Evolutionary conservation across 2,113 vertebrate species (phyloP).

Genomic region (Rhadina sibilatrix): DNA sequence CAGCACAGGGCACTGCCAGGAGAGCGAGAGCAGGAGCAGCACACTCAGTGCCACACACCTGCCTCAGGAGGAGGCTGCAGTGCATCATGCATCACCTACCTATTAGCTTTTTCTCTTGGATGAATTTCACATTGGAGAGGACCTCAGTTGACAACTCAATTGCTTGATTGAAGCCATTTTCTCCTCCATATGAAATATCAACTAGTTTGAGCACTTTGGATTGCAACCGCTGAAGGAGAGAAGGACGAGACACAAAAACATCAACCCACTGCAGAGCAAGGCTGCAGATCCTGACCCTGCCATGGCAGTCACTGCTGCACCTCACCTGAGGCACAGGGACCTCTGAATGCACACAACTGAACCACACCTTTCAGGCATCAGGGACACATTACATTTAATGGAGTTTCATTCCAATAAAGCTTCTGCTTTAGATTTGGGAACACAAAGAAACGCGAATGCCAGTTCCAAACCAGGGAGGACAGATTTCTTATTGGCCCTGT

Average conservation of each 20-base stretch:
- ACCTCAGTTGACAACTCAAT: constrained; percentile 98
- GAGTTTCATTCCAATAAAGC: neutral
- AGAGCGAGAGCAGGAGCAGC: neutral
- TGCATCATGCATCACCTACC: constrained; percentile 71
- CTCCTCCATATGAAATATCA: constrained; percentile 98
- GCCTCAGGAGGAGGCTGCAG: neutral
- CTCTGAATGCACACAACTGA: neutral
- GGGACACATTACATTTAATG: neutral
- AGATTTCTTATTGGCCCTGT: neutral
- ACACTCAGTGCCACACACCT: neutral
- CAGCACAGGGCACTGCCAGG: neutral
- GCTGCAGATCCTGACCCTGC: neutral
- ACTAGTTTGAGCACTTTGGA: constrained; percentile 98
- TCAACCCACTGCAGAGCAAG: neutral
- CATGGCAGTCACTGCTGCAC: neutral
- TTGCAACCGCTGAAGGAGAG: constrained; percentile 86
- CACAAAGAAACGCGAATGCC: neutral
- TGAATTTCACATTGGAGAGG: constrained; percentile 99
- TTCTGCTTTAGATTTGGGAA: neutral
- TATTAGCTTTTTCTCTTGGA: constrained; percentile 99
- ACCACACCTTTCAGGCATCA: neutral
- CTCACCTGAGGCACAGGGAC: neutral
- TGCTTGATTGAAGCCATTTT: constrained; percentile 99
- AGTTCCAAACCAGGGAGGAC: neutral
- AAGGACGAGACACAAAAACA: neutral